Base-by-base conservation (phyloP, 1,140 invertebrate species). In the Aphis gossypii region DNA sequence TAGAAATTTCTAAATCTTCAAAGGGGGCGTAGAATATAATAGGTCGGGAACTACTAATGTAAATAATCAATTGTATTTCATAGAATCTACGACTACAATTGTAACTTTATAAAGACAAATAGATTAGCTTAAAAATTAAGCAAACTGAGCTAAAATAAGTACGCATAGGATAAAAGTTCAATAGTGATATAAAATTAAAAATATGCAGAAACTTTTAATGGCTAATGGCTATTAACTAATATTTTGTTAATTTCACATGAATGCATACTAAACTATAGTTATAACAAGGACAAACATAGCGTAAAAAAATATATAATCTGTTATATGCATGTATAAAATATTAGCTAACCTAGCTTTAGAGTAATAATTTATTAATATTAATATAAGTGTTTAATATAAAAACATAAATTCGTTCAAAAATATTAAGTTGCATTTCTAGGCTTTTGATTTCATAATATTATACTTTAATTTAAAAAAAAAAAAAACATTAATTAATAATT, bases 111-210 rank as follows among this genome's bases (percentile, higher is more conserved):
- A 56, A 56, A 8, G 7, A 60, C 25, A 60, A 60, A 30, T 30
- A 60, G 2, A 8, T 60, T 30, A 30, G 9, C 11, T 68, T n/a
- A 30, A 60, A n/a, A 68, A n/a, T n/a, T 30, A 9, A 68, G 60
- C 4, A 68, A 68, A 68, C 11, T n/a, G 9, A 11, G 60, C 30
- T 68, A 30, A 30, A 60, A 60, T 41, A 11, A 30, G 9, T 11
- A n/a, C 11, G 60, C 30, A 68, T 30, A 30, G 30, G 11, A n/a
- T 68, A 14, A 68, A 68, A 30, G 30, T 68, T 3, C 25, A 68
- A 68, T 68, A 68, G 30, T 68, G 60, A n/a, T 68, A 68, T 68
- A n/a, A n/a, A 68, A 68, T n/a, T 68, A 68, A n/a, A 68, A 68
- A n/a, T n/a, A 68, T 68, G 11, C 60, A 68, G 30, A 68, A 68